Evolutionary conservation across 2,797 vertebrate genomes (phyloP).

Genomic region (Chelonia mydas): DNA sequence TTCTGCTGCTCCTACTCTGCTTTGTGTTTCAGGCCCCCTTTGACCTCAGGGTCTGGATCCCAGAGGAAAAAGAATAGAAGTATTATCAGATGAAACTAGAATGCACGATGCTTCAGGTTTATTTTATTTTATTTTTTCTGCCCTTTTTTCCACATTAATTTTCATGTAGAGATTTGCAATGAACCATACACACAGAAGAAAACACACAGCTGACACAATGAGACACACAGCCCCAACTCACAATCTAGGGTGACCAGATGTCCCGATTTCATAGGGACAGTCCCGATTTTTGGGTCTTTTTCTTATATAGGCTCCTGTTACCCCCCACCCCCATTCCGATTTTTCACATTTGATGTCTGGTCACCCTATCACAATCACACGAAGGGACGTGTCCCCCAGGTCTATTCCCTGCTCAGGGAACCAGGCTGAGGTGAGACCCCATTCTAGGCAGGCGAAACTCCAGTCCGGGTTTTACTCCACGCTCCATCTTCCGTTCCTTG

Average conservation of each 20-base stretch:
- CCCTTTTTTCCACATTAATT: background rate
- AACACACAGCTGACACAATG: no score
- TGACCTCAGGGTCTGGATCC: background rate
- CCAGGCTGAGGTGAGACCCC: fast-evolving
- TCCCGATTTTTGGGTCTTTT: no score
- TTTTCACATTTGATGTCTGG: no score
- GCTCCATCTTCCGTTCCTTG: fast-evolving
- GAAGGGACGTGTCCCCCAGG: background rate
- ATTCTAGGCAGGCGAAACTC: fast-evolving
- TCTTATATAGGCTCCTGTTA: no score
- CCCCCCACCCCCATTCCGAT: no score
- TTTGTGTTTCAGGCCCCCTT: no score
- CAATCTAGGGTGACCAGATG: no score
- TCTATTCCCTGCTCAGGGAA: background rate
- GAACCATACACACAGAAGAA: background rate
- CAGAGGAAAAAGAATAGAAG: background rate
- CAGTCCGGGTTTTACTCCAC: background rate
- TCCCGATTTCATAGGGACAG: no score
- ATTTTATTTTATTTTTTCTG: background rate
- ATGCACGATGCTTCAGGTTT: background rate
- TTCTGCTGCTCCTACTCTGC: background rate
- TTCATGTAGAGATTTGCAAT: background rate
- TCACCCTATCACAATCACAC: background rate
- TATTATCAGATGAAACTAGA: background rate
- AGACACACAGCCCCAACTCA: no score